A percentile compares a stretch with the other conserved stretches of the same genome.
Conservation (phyloP, 2,888 invertebrate genomes). For the Netelia inedita region DNA sequence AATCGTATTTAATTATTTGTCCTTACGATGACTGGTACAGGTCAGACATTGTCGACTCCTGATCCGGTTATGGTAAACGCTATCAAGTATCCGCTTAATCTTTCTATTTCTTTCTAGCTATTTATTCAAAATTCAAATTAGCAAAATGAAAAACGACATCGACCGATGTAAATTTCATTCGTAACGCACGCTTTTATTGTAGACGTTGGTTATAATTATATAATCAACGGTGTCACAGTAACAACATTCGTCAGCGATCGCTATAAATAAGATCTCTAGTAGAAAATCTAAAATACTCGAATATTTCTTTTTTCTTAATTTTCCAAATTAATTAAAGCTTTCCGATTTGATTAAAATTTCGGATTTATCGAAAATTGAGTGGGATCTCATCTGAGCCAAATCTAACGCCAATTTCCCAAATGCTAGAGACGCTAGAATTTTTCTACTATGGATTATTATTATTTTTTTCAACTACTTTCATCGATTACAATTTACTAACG, state of each 20-base stretch:
- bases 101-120: background rate
- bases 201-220: slow-evolving; percentile 33
- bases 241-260: slow-evolving; percentile 22
- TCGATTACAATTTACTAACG: background rate
- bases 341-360: background rate
- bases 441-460: background rate
- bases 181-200: slow-evolving; percentile 48
- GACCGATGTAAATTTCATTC: background rate
- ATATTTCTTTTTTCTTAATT: background rate
- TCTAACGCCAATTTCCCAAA: background rate
- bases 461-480: background rate
- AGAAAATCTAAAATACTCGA: background rate
- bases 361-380: background rate
- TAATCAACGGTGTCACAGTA: slow-evolving; percentile 13
- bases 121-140: background rate
- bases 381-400: background rate
- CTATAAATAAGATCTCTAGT: background rate
- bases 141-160: background rate
- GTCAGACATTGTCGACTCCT: background rate
- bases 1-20: too few relatives aligned
- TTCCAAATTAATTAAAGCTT: background rate
- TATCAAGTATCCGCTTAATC: background rate
- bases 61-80: background rate
- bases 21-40: background rate
- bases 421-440: background rate